Percentiles rank a stretch among this genome's conserved stretches.
Conservation (phyloP, 2,113 vertebrate species). For the Rhineura floridana region DNA sequence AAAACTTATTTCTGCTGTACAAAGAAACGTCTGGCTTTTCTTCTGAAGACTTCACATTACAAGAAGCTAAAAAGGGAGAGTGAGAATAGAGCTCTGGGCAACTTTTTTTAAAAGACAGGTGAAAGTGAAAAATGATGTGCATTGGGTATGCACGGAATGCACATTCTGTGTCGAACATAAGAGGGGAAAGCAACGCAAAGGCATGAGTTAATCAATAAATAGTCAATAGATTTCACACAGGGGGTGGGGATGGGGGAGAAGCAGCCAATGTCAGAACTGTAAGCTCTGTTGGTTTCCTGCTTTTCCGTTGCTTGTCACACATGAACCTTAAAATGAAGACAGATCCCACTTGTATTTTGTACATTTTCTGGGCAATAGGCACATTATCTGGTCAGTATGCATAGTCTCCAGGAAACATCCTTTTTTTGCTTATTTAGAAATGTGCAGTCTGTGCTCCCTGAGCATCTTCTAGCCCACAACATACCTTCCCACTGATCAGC, state of each 20-base stretch:
- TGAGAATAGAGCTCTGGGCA: not conserved
- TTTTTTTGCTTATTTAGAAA: no score
- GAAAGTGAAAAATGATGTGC: not conserved
- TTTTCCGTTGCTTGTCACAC: not conserved
- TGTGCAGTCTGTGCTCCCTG: no score
- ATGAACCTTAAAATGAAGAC: not conserved
- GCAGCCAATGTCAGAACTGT: not conserved
- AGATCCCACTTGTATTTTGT: no score
- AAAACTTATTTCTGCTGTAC: not conserved
- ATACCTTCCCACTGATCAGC: no score
- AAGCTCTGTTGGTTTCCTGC: not conserved
- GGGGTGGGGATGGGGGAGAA: not conserved
- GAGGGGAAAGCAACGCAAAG: not conserved
- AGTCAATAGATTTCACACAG: not conserved
- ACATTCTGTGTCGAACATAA: slow-evolving; percentile 9
- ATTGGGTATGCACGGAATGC: not conserved
- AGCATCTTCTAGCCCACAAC: no score
- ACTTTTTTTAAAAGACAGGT: not conserved
- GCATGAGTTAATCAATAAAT: rapidly evolving
- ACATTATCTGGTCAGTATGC: no score
- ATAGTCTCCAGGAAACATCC: no score
- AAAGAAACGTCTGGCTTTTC: not conserved
- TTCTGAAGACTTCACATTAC: not conserved
- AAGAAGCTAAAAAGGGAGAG: slow-evolving; percentile 4
- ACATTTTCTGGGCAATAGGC: no score